Base-by-base conservation (phyloP, 2,797 vertebrate species). In the Gymnoscopelus microlampas region DNA sequence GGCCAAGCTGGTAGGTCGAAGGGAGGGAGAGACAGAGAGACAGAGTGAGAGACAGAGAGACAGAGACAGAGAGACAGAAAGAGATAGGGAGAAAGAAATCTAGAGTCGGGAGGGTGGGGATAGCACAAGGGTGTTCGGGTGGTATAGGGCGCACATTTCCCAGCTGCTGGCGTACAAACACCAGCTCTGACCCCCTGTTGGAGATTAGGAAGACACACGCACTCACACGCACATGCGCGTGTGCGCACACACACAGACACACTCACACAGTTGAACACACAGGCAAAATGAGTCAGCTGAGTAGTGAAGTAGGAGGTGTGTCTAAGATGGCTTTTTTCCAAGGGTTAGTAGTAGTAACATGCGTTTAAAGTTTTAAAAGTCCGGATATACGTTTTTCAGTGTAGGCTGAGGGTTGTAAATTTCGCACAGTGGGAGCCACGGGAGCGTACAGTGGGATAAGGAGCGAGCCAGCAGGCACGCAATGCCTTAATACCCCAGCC, bases 91-190 rank as follows among this genome's bases (percentile, higher is more conserved):
- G 68, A 66, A 82, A 11, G 13, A 29, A 11, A 29, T 29, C 24
- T 10, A 7, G 32, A 29, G 32, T 10, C 11, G 50, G 19, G 51
- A n/a, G 23, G 56, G 56, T 13, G 56, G 14, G 19, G 4, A 35
- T 2, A 13, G 10, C 49, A 14, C 24, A 14, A 14, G 49, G 4
- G 61, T 29, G 24, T 10, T 8, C 14, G 39, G 23, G 62, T n/a
- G 26, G 51, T 24, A 4, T 68, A 74, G 79, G 82, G 74, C 78
- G 77, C 69, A 68, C 70, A 91, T 90, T 88, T 89, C 91, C 87
- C 90, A 93, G 88, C 91, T 94, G 91, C 91, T 93, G 76, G 48
- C 78, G 57, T 71, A 69, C 83, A 80, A 77, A 72, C 76, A 70
- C 67, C 73, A 72, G 80, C 77, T 76, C 73, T 53, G 66, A 81